Evolutionary conservation across 1,140 invertebrate species (phyloP), one percentile per base, ranked within the genome.

Genomic region (Mamestra configurata): DNA sequence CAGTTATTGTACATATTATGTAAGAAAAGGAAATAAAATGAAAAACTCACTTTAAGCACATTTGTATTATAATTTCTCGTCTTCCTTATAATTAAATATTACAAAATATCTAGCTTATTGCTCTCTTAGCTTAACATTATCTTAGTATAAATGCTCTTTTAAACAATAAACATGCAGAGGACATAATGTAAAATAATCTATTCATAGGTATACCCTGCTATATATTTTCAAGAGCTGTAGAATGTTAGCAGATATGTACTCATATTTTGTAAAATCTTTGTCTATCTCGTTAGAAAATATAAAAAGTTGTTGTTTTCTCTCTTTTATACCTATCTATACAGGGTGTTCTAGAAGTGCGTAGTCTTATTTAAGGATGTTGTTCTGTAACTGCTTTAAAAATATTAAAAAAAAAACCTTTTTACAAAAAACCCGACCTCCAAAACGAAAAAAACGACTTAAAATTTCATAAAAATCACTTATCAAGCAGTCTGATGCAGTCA

Each of bases 1-100:
- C 11, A 0, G 40, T 13, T n/a, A n/a, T 7, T 43, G 40, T 43
- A 43, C 40, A 43, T 43, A 53, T 20, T 20, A 55, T 59, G 20
- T 20, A 40, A 46, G 8, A 22, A 20, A 53, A 49, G 46, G 49
- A 13, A 49, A 18, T 49, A 55, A 82, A 86, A 88, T 88, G 86
- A 91, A 90, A 89, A 24, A 88, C 40, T 37, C 53, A 77, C 79
- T 68, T 70, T 87, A 92, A 92, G 89, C 90, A 90, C 88, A 84
- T 84, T 82, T 53, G 80, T 81, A 87, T 84, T 87, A 86, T 87
- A 88, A 86, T 86, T 90, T 81, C 53, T 72, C 77, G 46, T 76
- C 53, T 77, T 77, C 75, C 68, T 82, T 84, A 85, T 79, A 77
- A 82, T 85, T 79, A 78, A 84, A 79, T 79, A 73, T 75, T 84